phyloP scores from a whole-genome alignment of 2,888 invertebrate species.

The Rotaria socialis region DNA sequence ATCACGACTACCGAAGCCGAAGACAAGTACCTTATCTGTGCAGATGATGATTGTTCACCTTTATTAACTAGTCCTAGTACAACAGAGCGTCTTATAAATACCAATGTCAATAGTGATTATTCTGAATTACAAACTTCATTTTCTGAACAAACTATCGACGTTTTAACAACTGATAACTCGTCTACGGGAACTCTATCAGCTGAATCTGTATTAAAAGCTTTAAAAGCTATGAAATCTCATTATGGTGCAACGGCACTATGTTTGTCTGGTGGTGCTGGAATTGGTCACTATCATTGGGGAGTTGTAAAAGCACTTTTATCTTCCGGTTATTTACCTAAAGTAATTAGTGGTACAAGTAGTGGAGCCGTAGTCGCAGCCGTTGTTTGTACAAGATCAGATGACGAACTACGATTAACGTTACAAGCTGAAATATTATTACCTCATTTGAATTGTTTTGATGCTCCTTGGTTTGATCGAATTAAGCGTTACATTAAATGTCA shows the following conservation, averaged over 20 bases:
- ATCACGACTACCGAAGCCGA: too few relatives aligned
- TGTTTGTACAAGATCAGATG: slow-evolving; percentile 1
- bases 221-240: not conserved
- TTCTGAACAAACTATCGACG: not conserved
- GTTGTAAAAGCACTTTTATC: not conserved
- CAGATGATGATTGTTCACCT: too few relatives aligned
- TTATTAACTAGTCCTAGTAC: too few relatives aligned
- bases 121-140: not conserved
- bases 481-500: not conserved
- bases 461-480: not conserved
- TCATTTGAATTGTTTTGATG: slow-evolving; percentile 1
- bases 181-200: not conserved
- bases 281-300: slow-evolving; percentile 15
- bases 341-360: slow-evolving; percentile 25
- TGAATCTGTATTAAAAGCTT: not conserved
- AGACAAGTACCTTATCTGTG: too few relatives aligned
- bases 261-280: not conserved
- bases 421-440: not conserved
- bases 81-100: too few relatives aligned
- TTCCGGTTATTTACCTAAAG: not conserved
- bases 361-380: not conserved
- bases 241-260: slow-evolving; percentile 1
- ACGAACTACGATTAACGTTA: not conserved
- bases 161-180: not conserved
- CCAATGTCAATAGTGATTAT: not conserved